Conservation (phyloP, 2,113 vertebrate genomes). For the Neogale vison region DNA sequence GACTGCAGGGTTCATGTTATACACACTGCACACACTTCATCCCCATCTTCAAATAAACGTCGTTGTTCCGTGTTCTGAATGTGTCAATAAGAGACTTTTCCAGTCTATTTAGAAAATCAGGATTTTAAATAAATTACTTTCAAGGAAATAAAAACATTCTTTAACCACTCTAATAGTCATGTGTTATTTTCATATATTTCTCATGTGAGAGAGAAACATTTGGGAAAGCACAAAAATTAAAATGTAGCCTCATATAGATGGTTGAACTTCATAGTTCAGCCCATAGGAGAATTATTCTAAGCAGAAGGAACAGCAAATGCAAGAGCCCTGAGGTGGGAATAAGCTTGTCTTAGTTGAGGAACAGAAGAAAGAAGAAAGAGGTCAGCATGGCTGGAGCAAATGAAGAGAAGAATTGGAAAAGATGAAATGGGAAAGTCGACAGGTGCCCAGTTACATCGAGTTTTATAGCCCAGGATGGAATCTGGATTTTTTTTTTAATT, state of each 20-base stretch:
- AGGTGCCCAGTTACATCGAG: background rate
- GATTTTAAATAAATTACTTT: background rate
- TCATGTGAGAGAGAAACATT: background rate
- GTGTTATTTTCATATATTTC: background rate
- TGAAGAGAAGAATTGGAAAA: background rate
- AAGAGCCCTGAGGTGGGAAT: background rate
- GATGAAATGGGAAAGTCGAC: background rate
- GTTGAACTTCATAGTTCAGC: background rate
- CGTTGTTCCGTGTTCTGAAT: background rate
- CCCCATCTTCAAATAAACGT: background rate
- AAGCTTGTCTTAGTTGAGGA: background rate
- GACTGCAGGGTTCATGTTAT: background rate
- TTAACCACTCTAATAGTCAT: background rate
- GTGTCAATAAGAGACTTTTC: background rate
- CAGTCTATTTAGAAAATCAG: background rate
- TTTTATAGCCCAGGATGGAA: background rate
- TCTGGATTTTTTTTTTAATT: background rate
- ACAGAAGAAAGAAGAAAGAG: background rate
- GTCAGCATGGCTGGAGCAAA: background rate
- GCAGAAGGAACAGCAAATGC: background rate
- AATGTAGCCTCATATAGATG: background rate
- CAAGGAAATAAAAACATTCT: background rate
- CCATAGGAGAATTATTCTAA: background rate
- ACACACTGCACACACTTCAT: background rate
- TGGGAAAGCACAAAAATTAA: background rate